phyloP scores from a whole-genome alignment of 35 echinoderm and acorn worm genomes.

The Heliocidaris tuberculata region DNA sequence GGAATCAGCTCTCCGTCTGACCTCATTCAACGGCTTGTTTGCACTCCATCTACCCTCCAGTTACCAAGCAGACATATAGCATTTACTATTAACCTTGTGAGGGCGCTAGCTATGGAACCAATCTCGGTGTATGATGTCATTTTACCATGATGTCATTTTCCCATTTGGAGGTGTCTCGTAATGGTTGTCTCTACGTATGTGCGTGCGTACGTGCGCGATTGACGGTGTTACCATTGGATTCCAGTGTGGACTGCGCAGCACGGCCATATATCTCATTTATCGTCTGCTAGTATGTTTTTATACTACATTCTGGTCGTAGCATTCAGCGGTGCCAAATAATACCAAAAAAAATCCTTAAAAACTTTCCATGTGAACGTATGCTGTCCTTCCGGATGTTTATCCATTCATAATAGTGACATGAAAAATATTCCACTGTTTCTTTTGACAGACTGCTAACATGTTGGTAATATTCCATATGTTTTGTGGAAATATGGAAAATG shows the following conservation, averaged over 20 bases:
- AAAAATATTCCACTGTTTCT: neutral
- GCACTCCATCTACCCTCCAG: neutral
- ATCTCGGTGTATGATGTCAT: constrained; percentile 1
- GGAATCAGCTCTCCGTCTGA: neutral
- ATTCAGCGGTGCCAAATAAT: neutral
- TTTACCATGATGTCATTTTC: neutral
- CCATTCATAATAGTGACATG: neutral
- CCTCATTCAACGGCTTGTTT: neutral
- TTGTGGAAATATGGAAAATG: too few species aligned
- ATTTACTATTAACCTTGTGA: neutral
- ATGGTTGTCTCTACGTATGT: neutral
- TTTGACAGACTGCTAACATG: too few species aligned
- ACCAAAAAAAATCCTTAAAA: neutral
- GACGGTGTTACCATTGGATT: neutral
- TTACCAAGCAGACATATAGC: neutral
- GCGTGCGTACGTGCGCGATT: neutral
- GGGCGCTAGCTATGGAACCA: neutral
- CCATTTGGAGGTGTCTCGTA: neutral
- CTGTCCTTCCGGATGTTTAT: neutral
- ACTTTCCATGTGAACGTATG: neutral
- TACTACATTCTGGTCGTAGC: neutral
- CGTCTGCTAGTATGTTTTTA: neutral
- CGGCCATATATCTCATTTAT: neutral
- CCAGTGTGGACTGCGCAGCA: neutral
- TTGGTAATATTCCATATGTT: too few species aligned